Evolutionary conservation across 2,113 vertebrate genomes (phyloP), one percentile per base, ranked within the genome.

Genomic region (Pristiophorus japonicus): DNA sequence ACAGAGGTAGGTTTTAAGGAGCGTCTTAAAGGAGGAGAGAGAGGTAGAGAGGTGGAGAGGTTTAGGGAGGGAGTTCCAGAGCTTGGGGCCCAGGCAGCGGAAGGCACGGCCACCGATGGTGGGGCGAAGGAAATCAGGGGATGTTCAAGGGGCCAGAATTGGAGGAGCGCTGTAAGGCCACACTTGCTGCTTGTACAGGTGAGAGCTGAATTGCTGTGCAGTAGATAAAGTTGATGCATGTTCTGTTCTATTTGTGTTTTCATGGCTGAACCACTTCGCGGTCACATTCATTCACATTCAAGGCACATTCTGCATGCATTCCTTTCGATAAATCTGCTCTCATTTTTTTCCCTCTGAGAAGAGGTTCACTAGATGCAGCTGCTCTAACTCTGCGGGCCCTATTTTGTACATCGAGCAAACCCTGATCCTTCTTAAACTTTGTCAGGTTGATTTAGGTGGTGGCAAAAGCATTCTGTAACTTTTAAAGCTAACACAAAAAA

Each of bases 261-360:
- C 65, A 42, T 70, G 88, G 88, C 11, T 94, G 93, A 73, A 70
- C 24, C 30, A 2, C 59, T 34, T 51, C 78, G 34, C 42, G 51
- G 65, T 73, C 22, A 0, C 65, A 94, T 94, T 73, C 65, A 94
- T 70, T 67, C 65, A 14, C 63, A 73, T 70, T 94, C 65, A 34
- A 30, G 45, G 10, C 93, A 70, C 65, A 94, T 70, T 70, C 65
- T 94, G 30, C 93, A 70, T 73, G 93, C 93, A 94, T 94, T 94
- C 93, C 93, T 94, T 47, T 94, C 65, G 16, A n/a, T 27, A 94
- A 94, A 94, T 94, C 93, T 94, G 22, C 42, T 94, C 24, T 38
- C 4, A 38, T 20, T 38, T 62, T 63, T 73, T 4, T 6, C 63
- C 22, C 63, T 16, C 93, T 30, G 42, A 73, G 45, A 45, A 94